Evolutionary conservation across 1,140 invertebrate genomes (phyloP).

Genomic region (Halictus rubicundus): DNA sequence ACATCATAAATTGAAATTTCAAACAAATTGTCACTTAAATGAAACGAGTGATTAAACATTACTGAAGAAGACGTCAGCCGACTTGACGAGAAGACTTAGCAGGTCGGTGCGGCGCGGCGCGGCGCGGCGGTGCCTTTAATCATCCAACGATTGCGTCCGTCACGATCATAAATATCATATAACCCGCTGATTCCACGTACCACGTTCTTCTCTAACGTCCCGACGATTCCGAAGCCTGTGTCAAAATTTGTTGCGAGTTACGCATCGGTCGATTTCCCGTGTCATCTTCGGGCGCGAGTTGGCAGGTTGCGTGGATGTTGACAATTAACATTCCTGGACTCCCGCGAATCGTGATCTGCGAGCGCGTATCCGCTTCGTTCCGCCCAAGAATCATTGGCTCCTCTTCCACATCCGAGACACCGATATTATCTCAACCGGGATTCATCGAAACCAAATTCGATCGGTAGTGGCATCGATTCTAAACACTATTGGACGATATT

Average conservation of each 20-base stretch:
- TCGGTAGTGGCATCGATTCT: too few relatives aligned
- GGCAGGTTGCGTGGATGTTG: background rate
- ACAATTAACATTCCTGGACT: conserved; percentile 42
- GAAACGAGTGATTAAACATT: background rate
- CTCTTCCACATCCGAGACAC: background rate
- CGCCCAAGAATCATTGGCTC: conserved; percentile 1
- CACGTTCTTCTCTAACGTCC: background rate
- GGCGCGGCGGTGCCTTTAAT: background rate
- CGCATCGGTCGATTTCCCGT: conserved; percentile 5
- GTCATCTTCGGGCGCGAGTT: background rate
- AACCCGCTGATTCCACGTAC: too few relatives aligned
- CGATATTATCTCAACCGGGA: too few relatives aligned
- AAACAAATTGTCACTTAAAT: background rate
- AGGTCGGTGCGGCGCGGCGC: too few relatives aligned
- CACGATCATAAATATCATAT: background rate
- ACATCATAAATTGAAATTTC: background rate
- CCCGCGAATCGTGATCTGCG: background rate
- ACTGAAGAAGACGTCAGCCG: background rate
- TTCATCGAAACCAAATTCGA: too few relatives aligned
- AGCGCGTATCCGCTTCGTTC: background rate
- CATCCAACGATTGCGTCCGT: background rate
- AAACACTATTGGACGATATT: too few relatives aligned
- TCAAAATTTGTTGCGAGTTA: background rate
- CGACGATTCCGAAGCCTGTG: background rate
- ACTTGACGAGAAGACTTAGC: too few relatives aligned